A percentile compares a stretch with the other conserved stretches of the same genome.
phyloP scores from a whole-genome alignment of 2,113 vertebrate genomes.

The Colossoma macropomum region DNA sequence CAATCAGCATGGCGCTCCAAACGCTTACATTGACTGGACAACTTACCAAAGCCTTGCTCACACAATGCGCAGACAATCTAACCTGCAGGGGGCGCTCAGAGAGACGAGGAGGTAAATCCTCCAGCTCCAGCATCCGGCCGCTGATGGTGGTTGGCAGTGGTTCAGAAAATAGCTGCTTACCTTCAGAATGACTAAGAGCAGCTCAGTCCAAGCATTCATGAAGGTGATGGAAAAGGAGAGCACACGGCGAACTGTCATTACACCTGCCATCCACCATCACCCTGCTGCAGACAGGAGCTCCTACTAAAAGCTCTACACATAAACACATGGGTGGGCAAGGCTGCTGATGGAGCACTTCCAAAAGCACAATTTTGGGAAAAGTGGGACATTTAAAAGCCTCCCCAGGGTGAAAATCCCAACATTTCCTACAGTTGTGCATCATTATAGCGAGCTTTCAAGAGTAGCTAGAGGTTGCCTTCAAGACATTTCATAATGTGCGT shows the following conservation, averaged over 20 bases:
- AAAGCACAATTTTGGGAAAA: not conserved
- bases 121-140: not conserved
- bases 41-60: constrained; percentile 7
- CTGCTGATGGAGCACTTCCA: not conserved
- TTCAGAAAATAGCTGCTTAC: constrained; percentile 10
- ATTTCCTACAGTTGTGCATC: too few relatives aligned
- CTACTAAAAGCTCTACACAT: not conserved
- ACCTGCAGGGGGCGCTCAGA: constrained; percentile 5
- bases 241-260: not conserved
- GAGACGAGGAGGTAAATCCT: constrained; percentile 2
- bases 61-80: not conserved
- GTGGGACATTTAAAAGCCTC: not conserved
- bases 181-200: constrained; percentile 15
- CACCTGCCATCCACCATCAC: constrained; percentile 26
- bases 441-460: too few relatives aligned
- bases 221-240: constrained; percentile 20
- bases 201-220: constrained; percentile 20
- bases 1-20: not conserved
- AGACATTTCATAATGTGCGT: too few relatives aligned
- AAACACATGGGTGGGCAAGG: not conserved
- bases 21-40: constrained; percentile 8
- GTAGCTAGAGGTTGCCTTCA: too few relatives aligned
- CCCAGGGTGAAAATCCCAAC: not conserved
- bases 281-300: not conserved
- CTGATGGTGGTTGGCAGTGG: not conserved